Evolutionary conservation across 1,140 invertebrate species (phyloP).

Genomic region (Megathymus violae): DNA sequence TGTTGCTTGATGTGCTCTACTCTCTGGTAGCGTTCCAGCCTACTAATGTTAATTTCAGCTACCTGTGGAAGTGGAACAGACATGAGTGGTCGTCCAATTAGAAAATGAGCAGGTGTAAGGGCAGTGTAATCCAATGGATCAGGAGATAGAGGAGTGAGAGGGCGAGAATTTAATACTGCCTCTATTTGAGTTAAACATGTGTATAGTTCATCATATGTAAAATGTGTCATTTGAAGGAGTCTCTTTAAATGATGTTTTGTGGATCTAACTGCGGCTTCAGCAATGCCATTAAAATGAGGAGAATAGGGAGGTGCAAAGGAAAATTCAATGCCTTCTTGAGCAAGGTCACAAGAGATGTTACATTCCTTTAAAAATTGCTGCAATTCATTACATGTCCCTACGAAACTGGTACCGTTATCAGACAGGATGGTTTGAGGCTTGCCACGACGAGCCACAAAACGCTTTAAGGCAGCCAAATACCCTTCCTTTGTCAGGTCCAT

Average conservation of each 20-base stretch:
- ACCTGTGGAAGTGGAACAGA: conserved; percentile 31
- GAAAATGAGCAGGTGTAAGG: conserved; percentile 56
- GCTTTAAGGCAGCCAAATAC: conserved; percentile 11
- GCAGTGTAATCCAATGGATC: conserved; percentile 45
- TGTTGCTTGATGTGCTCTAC: conserved; percentile 37
- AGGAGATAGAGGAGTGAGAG: conserved; percentile 42
- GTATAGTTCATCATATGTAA: conserved; percentile 53
- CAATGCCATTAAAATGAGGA: conserved; percentile 52
- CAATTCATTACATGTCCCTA: conserved; percentile 27
- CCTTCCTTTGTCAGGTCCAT: conserved; percentile 8
- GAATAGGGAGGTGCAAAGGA: conserved; percentile 49
- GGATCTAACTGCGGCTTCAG: conserved; percentile 47
- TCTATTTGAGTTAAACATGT: conserved; percentile 51
- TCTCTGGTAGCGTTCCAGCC: conserved; percentile 24
- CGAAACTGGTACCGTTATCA: conserved; percentile 23
- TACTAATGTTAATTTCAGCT: not conserved
- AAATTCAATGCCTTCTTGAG: conserved; percentile 43
- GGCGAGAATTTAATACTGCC: conserved; percentile 33
- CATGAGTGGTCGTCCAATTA: conserved; percentile 50
- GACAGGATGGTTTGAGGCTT: conserved; percentile 19
- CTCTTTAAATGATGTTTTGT: conserved; percentile 45
- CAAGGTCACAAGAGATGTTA: conserved; percentile 10
- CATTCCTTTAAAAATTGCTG: conserved; percentile 5
- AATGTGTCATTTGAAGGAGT: conserved; percentile 40
- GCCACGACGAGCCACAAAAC: conserved; percentile 14